Evolutionary conservation across 2,888 invertebrate species (phyloP), one percentile per base, ranked within the genome.

Genomic region (Andrena bicolor): DNA sequence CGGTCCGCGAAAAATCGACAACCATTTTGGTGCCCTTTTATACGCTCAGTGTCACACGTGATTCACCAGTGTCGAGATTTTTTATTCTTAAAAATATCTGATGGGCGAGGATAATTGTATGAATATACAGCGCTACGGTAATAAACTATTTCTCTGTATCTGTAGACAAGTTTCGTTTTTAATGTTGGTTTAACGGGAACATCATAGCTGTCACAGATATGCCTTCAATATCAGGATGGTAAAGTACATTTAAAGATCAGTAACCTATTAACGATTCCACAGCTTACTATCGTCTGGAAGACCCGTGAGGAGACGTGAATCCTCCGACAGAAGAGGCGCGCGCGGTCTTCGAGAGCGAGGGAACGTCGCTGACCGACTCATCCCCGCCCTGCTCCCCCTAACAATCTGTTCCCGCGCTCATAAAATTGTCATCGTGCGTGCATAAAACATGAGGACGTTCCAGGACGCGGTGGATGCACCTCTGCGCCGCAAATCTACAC

Each of bases 351-450:
- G 1, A 23, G 23, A 26, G 56, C 10, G 4, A 23, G 56, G 56
- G 56, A 56, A 61, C 32, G 61, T 48, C n/a, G 51, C 49, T 30
- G 35, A 28, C 41, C 73, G 79, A 64, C 69, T 75, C 66, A 75
- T 49, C 63, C 69, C 8, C 30, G 48, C 26, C 51, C 51, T 65
- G 65, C 69, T 63, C 60, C 53, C n/a, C 49, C 80, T 87, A 84
- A 87, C 90, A 89, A 91, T 91, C 89, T 91, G 91, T 90, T 84
- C 83, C 87, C 85, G 85, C 77, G 56, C 89, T 91, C 90, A 87
- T 92, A 91, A 92, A 92, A 92, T 92, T 90, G 92, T 92, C 91
- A 91, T 90, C 88, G 89, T 80, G 86, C 87, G 91, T 92, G 91
- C 92, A 93, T 92, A 92, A 92, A 93, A 92, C 92, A 92, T 92